These are phyloP conservation scores for Thermophis baileyi DNA, from an alignment of 2,113 vertebrate species.

Conservation along the genomic window DNA sequence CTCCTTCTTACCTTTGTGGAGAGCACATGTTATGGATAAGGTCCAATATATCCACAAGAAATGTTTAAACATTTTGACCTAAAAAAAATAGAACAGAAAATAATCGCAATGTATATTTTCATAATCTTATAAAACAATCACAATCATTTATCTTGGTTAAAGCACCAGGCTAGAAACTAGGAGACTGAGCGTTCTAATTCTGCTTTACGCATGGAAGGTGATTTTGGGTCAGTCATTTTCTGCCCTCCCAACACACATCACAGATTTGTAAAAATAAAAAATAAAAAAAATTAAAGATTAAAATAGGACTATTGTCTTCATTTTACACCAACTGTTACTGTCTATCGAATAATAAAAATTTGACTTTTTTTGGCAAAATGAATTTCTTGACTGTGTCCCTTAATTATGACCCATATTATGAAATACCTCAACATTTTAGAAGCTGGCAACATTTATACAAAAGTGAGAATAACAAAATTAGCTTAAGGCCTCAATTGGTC, in stretches of 20 bases:
- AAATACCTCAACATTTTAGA: not conserved
- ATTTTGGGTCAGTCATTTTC: not conserved
- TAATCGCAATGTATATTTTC: conserved; percentile 28
- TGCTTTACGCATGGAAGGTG: not conserved
- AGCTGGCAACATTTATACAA: not conserved
- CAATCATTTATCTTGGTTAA: no score
- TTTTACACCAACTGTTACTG: not conserved
- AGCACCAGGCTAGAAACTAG: not conserved
- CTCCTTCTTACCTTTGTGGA: conserved; percentile 72
- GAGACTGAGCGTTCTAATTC: not conserved
- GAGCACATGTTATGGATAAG: conserved; percentile 68
- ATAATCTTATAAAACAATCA: not conserved
- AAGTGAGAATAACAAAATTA: not conserved
- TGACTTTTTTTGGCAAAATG: not conserved
- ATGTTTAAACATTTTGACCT: conserved; percentile 88
- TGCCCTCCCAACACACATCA: not conserved
- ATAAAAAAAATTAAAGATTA: not conserved
- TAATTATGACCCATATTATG: not conserved
- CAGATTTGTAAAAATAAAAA: not conserved
- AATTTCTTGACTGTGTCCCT: not conserved
- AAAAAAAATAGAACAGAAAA: conserved; percentile 53
- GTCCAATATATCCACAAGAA: conserved; percentile 87
- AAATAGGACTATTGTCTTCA: not conserved
- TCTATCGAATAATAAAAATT: not conserved
- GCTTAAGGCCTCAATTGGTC: not conserved